These are phyloP conservation scores for Tanytarsus gracilentus DNA, from an alignment of 2,888 invertebrate genomes.

Conservation along the genomic window DNA sequence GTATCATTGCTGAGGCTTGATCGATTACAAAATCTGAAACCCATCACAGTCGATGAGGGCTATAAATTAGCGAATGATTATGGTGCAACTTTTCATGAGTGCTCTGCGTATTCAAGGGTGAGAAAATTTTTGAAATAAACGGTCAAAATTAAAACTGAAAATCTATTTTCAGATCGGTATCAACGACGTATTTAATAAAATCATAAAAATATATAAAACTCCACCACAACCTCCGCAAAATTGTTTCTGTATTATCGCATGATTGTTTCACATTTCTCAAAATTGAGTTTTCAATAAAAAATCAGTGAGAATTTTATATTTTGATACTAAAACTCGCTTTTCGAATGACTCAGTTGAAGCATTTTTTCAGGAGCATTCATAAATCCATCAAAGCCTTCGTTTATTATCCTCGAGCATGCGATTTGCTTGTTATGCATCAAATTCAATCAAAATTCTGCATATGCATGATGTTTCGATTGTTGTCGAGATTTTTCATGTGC, in stretches of 20 bases:
- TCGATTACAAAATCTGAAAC: constrained; percentile 7
- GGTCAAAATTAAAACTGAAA: background rate
- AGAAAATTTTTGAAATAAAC: background rate
- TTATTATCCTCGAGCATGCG: too few species aligned
- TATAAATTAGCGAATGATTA: background rate
- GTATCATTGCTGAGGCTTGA: constrained; percentile 10
- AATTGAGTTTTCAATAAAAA: background rate
- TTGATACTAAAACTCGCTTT: too few species aligned
- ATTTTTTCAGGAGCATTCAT: too few species aligned
- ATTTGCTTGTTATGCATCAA: too few species aligned
- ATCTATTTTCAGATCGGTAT: background rate
- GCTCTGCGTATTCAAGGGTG: background rate
- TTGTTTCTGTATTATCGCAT: background rate
- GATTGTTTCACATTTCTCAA: background rate
- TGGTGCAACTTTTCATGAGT: background rate
- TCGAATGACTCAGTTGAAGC: too few species aligned
- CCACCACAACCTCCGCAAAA: background rate
- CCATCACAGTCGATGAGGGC: background rate
- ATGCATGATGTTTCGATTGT: too few species aligned
- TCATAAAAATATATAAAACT: background rate
- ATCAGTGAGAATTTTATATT: too few species aligned
- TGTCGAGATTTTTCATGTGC: too few species aligned
- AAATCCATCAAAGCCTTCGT: too few species aligned
- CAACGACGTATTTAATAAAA: background rate
- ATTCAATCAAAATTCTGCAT: too few species aligned